Evolutionary conservation across 2,113 vertebrate genomes (phyloP).

Genomic region (Phalacrocorax pelagicus): DNA sequence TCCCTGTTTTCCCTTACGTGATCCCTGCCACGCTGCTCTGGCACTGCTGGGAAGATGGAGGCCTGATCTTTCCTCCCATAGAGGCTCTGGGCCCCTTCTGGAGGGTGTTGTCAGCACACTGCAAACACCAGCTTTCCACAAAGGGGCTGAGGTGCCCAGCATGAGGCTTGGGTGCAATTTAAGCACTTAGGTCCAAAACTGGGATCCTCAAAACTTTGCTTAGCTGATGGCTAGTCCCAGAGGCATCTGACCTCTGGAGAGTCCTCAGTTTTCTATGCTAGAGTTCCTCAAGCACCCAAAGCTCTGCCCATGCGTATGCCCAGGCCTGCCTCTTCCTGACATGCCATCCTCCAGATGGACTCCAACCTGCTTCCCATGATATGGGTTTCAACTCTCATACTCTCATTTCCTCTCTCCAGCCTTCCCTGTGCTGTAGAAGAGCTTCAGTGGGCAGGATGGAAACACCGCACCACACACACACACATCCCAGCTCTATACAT

Average conservation of each 20-base stretch:
- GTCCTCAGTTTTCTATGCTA: fast-evolving
- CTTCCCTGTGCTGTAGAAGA: not conserved
- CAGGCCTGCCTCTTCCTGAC: not conserved
- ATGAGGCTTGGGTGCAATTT: fast-evolving
- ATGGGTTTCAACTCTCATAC: not conserved
- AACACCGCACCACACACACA: not conserved
- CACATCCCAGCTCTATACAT: fast-evolving
- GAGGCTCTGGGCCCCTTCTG: not conserved
- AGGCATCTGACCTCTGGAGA: not conserved
- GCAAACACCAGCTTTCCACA: not conserved
- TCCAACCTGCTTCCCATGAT: not conserved
- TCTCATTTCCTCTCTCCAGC: not conserved
- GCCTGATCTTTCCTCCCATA: not conserved
- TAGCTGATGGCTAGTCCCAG: not conserved
- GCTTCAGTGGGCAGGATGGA: not conserved
- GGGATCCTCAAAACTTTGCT: not conserved
- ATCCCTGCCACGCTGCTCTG: not conserved
- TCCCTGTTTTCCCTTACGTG: fast-evolving
- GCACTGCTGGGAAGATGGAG: not conserved
- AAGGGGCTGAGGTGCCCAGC: not conserved
- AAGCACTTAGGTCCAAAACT: not conserved
- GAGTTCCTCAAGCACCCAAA: not conserved
- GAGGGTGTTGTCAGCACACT: not conserved
- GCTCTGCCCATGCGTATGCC: not conserved
- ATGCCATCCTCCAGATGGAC: not conserved